phyloP scores from a whole-genome alignment of 2,888 invertebrate species.

The Xestia xanthographa region DNA sequence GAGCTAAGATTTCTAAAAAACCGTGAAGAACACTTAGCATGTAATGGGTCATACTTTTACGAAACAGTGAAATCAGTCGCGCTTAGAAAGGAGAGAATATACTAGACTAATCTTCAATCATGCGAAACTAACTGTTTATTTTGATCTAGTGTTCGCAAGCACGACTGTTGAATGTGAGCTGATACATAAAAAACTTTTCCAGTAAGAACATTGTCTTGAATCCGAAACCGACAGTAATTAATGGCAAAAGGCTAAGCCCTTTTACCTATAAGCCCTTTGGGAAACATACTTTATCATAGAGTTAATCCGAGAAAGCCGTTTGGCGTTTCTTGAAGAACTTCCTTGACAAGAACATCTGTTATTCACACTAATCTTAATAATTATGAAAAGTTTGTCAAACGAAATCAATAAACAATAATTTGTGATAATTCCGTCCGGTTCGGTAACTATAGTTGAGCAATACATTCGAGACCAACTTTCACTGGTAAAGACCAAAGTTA shows the following conservation, averaged over 20 bases:
- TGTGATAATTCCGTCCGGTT: conserved; percentile 70
- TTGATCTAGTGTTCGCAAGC: conserved; percentile 7
- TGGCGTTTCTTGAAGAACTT: background rate
- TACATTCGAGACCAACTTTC: conserved; percentile 79
- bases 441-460: conserved; percentile 72
- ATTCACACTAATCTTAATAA: conserved; percentile 33
- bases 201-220: background rate
- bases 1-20: conserved; percentile 47
- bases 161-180: conserved; percentile 7
- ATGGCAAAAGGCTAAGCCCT: no score
- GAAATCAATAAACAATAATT: conserved; percentile 62
- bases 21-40: conserved; percentile 19
- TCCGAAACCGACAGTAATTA: background rate
- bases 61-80: conserved; percentile 50
- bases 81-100: conserved; percentile 43
- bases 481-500: conserved; percentile 78
- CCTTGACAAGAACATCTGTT: conserved; percentile 23
- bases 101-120: conserved; percentile 27
- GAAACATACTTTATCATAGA: background rate
- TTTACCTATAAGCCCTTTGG: background rate
- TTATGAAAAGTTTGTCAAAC: conserved; percentile 49
- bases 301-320: conserved; percentile 27
- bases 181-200: background rate
- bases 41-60: conserved; percentile 47
- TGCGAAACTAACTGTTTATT: conserved; percentile 12